Evolutionary conservation across 2,888 invertebrate species (phyloP).

Genomic region (Lepidochrysops patricia): DNA sequence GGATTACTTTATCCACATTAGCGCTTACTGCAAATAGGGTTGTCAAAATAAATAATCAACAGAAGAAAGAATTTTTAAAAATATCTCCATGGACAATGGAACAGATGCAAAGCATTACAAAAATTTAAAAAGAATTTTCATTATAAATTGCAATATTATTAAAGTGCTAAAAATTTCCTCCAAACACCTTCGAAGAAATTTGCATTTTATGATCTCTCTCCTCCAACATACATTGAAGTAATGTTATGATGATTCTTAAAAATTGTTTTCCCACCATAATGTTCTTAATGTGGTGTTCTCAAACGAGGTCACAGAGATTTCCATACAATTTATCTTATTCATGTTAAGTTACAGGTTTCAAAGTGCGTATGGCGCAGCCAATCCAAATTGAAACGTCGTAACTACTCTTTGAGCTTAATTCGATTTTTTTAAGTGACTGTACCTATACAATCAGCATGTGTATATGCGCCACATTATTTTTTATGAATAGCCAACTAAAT

Average conservation of each 20-base stretch:
- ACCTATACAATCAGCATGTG: too few species aligned
- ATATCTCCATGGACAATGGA: too few species aligned
- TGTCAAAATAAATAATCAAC: not conserved
- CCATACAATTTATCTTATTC: not conserved
- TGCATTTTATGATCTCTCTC: not conserved
- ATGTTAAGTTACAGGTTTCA: not conserved
- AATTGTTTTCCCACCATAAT: constrained; percentile 1
- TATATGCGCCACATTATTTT: too few species aligned
- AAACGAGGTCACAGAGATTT: not conserved
- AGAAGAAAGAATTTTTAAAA: too few species aligned
- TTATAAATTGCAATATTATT: not conserved
- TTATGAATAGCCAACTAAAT: too few species aligned
- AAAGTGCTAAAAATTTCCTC: not conserved
- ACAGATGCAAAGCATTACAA: too few species aligned
- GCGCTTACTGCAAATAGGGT: constrained; percentile 18
- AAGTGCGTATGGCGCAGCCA: not conserved
- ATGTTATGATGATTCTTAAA: constrained; percentile 1
- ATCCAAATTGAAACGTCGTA: too few species aligned
- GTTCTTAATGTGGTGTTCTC: not conserved
- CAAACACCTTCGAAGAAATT: not conserved
- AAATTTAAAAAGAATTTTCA: not conserved
- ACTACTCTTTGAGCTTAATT: too few species aligned
- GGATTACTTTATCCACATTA: constrained; percentile 46
- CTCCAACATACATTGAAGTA: not conserved
- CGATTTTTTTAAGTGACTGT: too few species aligned